A percentile compares a stretch with the other conserved stretches of the same genome.
Conservation (phyloP, 2,113 vertebrate genomes). For the Ptyas mucosa region DNA sequence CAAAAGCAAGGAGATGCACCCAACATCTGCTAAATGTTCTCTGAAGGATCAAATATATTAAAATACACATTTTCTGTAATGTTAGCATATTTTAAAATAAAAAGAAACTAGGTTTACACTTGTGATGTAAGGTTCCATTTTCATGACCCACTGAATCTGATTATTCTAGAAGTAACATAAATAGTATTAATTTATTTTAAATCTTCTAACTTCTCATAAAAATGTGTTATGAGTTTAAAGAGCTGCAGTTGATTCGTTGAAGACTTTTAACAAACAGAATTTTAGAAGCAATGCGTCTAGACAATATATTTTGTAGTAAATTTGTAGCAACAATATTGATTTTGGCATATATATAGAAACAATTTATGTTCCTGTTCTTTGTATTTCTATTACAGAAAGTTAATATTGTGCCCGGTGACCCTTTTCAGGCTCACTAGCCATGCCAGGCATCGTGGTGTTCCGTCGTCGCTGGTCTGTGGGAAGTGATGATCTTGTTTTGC, state of each 20-base stretch:
- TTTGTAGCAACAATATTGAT: background rate
- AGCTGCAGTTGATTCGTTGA: background rate
- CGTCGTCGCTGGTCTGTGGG: slow-evolving; percentile 99
- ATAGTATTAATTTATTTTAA: background rate
- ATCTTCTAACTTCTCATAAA: background rate
- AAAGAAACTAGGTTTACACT: background rate
- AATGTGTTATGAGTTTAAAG: background rate
- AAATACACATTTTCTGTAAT: background rate
- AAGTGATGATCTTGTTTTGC: slow-evolving; percentile 99
- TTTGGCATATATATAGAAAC: background rate
- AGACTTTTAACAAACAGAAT: background rate
- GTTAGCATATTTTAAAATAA: background rate
- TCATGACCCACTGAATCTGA: background rate
- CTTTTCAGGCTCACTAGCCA: slow-evolving; percentile 68
- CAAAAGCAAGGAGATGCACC: background rate
- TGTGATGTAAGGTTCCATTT: background rate
- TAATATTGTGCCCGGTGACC: slow-evolving; percentile 66
- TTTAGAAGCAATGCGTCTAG: background rate
- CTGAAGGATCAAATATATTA: background rate
- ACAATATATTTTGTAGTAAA: background rate
- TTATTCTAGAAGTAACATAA: background rate
- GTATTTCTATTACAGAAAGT: slow-evolving; percentile 60
- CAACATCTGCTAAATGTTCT: background rate
- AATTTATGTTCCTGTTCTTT: background rate
- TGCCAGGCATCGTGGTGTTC: slow-evolving; percentile 99